A percentile compares a stretch with the other conserved stretches of the same genome.
These are phyloP conservation scores for Cisticola juncidis DNA, from an alignment of 2,113 vertebrate species.

Conservation along the genomic window DNA sequence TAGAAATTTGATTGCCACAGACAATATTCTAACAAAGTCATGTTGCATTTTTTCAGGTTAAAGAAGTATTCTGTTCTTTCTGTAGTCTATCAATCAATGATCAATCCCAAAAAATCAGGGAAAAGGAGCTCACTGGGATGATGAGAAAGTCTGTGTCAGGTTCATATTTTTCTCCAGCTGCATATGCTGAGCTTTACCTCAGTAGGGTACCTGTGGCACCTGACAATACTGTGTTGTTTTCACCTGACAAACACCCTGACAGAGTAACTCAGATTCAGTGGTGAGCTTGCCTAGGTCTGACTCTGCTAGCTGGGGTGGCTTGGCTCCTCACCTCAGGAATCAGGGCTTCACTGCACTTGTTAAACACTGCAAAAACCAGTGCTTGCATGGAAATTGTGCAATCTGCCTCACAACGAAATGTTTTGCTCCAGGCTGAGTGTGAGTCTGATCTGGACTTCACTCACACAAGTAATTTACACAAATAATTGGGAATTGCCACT, in stretches of 20 bases:
- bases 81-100: not conserved
- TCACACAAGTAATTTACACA: not conserved
- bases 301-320: not conserved
- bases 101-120: not conserved
- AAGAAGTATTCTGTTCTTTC: not conserved
- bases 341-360: not conserved
- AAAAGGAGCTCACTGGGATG: not conserved
- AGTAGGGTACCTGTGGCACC: not conserved
- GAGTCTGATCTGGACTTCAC: not conserved
- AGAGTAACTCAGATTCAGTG: not conserved
- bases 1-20: not conserved
- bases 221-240: not conserved
- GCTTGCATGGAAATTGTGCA: not conserved
- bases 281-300: not conserved
- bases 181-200: not conserved
- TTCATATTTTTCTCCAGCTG: not conserved
- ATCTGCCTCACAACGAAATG: accelerated
- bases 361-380: not conserved
- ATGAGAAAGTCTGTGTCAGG: not conserved
- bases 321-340: not conserved
- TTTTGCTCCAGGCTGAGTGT: not conserved
- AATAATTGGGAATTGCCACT: not conserved
- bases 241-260: not conserved
- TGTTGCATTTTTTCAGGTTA: not conserved
- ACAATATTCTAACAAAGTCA: not conserved